A percentile compares a stretch with the other conserved stretches of the same genome.
These are phyloP conservation scores for Dascillus cervinus DNA, from an alignment of 2,888 invertebrate species.

Conservation along the genomic window DNA sequence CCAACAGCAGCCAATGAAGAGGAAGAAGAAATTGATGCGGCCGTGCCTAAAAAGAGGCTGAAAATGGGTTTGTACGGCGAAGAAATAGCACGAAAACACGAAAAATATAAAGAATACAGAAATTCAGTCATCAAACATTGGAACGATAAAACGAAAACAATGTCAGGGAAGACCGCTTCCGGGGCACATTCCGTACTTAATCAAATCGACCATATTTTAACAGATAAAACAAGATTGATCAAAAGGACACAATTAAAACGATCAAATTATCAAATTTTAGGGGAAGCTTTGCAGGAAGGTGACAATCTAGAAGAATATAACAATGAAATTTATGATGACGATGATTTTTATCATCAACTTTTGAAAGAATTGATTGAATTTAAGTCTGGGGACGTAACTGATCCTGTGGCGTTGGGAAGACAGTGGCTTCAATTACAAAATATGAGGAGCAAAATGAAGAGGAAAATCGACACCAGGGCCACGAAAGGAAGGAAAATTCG, in stretches of 20 bases:
- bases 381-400: slow-evolving; percentile 75
- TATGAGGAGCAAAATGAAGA: slow-evolving; percentile 84
- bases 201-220: slow-evolving; percentile 79
- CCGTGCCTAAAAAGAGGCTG: slow-evolving; percentile 42
- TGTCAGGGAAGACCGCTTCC: slow-evolving; percentile 54
- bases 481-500: slow-evolving; percentile 90
- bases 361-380: slow-evolving; percentile 87
- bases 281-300: slow-evolving; percentile 38
- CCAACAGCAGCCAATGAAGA: slow-evolving; percentile 39
- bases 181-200: slow-evolving; percentile 51
- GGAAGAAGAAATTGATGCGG: slow-evolving; percentile 22
- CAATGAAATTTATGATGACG: slow-evolving; percentile 88
- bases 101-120: slow-evolving; percentile 59
- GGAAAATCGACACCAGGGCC: slow-evolving; percentile 86
- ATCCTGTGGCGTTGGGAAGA: slow-evolving; percentile 77
- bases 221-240: slow-evolving; percentile 67
- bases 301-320: slow-evolving; percentile 47
- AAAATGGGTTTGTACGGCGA: slow-evolving; percentile 54
- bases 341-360: slow-evolving; percentile 93
- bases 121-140: slow-evolving; percentile 84
- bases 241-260: slow-evolving; percentile 74
- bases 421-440: slow-evolving; percentile 91
- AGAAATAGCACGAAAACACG: slow-evolving; percentile 50
- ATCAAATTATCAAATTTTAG: slow-evolving; percentile 63
- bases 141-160: slow-evolving; percentile 85